Percentiles rank a stretch among this genome's conserved stretches.
phyloP scores from a whole-genome alignment of 2,113 vertebrate genomes.

The Platanista minor region DNA sequence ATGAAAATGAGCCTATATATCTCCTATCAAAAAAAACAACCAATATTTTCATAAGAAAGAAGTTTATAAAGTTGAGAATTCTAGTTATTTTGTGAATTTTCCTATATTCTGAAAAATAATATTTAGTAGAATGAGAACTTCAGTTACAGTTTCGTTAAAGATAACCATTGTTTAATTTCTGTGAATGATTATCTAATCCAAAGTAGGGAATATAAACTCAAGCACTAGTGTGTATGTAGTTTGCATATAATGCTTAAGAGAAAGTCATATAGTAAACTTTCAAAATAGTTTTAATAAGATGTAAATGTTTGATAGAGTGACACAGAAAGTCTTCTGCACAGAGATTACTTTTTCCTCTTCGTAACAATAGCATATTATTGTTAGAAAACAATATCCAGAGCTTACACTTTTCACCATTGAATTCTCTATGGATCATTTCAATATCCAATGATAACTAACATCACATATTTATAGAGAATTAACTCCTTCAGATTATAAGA shows the following conservation, averaged over 20 bases:
- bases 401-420: neutral
- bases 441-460: neutral
- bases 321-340: neutral
- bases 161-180: neutral
- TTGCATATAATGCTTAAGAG: neutral
- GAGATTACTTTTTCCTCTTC: neutral
- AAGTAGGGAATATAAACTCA: neutral
- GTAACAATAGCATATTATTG: neutral
- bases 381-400: neutral
- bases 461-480: neutral
- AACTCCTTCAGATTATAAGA: neutral
- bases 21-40: neutral
- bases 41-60: neutral
- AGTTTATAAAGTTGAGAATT: neutral
- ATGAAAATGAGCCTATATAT: neutral
- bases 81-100: neutral
- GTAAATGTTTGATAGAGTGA: neutral
- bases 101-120: neutral
- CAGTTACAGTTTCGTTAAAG: neutral
- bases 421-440: neutral
- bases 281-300: neutral
- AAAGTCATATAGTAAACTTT: neutral
- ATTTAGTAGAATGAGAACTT: neutral
- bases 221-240: neutral
- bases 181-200: neutral